Percentiles rank a stretch among this genome's conserved stretches.
phyloP scores from a whole-genome alignment of 2,797 vertebrate species.

The Enteromius trimaculatus region DNA sequence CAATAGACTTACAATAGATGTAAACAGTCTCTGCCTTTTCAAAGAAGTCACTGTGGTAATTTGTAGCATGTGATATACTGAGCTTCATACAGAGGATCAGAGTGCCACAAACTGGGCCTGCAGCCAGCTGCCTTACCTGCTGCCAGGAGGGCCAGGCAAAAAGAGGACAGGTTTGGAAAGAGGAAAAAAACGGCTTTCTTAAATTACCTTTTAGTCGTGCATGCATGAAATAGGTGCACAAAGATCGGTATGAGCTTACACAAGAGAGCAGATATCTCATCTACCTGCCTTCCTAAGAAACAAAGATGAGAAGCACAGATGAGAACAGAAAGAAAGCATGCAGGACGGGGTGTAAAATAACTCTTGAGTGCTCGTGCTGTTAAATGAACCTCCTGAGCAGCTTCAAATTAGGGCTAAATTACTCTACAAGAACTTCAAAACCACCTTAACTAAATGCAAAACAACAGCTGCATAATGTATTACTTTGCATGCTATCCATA shows the following conservation, averaged over 20 bases:
- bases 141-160: slow-evolving; percentile 23
- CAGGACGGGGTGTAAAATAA: slow-evolving; percentile 7
- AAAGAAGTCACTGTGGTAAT: slow-evolving; percentile 24
- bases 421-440: neutral
- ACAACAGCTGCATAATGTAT: neutral
- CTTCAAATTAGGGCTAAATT: neutral
- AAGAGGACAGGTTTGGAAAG: neutral
- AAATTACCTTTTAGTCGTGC: slow-evolving; percentile 41
- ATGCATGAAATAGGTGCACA: slow-evolving; percentile 12
- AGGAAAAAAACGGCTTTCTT: slow-evolving; percentile 33
- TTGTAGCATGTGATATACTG: slow-evolving; percentile 38
- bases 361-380: neutral
- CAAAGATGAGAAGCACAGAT: neutral
- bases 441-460: slow-evolving; percentile 3
- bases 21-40: slow-evolving; percentile 36
- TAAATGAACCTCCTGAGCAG: neutral
- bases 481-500: neutral
- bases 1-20: slow-evolving; percentile 20
- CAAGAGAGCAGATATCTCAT: slow-evolving; percentile 38
- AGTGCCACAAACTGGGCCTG: slow-evolving; percentile 35
- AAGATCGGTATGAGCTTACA: slow-evolving; percentile 42
- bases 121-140: slow-evolving; percentile 30
- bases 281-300: slow-evolving; percentile 33
- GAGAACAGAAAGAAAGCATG: slow-evolving; percentile 7
- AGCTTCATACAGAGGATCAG: slow-evolving; percentile 25